Evolutionary conservation across 2,888 invertebrate genomes (phyloP).

Genomic region (Eurytoma adleriae): DNA sequence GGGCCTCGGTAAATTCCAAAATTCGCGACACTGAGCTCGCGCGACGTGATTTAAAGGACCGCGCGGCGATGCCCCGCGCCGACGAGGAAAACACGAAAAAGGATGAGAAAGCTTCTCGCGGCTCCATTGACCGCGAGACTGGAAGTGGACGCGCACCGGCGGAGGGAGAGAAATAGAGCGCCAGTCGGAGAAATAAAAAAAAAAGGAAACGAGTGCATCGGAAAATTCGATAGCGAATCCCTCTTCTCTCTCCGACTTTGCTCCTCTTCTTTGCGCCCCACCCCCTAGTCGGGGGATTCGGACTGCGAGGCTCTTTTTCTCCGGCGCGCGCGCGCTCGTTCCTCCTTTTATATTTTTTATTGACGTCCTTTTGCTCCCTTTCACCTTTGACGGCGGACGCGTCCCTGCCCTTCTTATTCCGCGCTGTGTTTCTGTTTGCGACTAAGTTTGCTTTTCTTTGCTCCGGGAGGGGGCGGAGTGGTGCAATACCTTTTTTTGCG

Average conservation of each 20-base stretch:
- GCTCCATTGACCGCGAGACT: conserved; percentile 27
- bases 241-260: neutral
- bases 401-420: neutral
- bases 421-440: conserved; percentile 20
- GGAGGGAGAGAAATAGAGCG: neutral
- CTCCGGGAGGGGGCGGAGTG: neutral
- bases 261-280: conserved; percentile 11
- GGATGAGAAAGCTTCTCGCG: neutral
- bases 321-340: neutral
- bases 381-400: conserved; percentile 22
- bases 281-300: neutral
- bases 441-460: conserved; percentile 39
- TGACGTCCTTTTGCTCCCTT: conserved; percentile 11
- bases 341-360: neutral
- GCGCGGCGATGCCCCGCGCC: too few species aligned
- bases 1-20: too few species aligned
- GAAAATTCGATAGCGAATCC: conserved; percentile 41
- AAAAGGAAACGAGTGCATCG: neutral
- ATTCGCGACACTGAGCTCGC: neutral
- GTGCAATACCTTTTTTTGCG: neutral
- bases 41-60: neutral
- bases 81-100: conserved; percentile 10
- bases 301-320: conserved; percentile 6
- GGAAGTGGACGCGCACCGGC: neutral
- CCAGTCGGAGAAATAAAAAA: too few species aligned